Evolutionary conservation across 1,140 invertebrate species (phyloP), one percentile per base, ranked within the genome.

Genomic region (Listronotus bonariensis): DNA sequence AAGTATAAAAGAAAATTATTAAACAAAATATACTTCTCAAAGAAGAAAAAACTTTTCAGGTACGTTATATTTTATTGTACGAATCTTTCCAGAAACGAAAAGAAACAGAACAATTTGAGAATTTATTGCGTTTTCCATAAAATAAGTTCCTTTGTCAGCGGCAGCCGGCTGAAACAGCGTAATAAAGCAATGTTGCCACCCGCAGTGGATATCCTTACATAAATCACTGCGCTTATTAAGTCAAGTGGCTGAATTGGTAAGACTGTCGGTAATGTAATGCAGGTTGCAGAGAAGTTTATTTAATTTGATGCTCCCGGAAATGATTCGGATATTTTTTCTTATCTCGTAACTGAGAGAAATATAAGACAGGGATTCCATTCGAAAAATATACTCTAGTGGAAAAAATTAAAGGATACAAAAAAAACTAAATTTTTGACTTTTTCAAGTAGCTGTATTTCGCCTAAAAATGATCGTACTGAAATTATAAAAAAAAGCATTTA

Each of bases 91-190:
- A 32, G 46, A 60, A 63, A 48, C 4, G 46, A 65, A 65, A 65
- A 65, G 54, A 57, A 54, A 46, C 62, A 51, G 52, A 49, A 65
- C 62, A 65, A 65, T 65, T 65, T 40, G 62, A 59, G 64, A 59
- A 66, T 66, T 66, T 66, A 66, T 66, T 43, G 40, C 55, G 26
- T 66, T 66, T 66, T 66, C 64, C 64, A 66, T 66, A 66, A 66
- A 66, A 59, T 66, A 66, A 49, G 64, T 66, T 59, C 48, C 55
- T 66, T 66, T 66, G 64, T 66, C 64, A 60, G 57, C 41, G 34
- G 52, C 64, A 31, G 40, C 48, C 32, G 61, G 12, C 55, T 54
- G 32, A 12, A 17, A 51, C 42, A 45, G 42, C 48, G 56, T 66
- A 66, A 66, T 66, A 66, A 66, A 66, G 38, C 64, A 48, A 48